phyloP scores from a whole-genome alignment of 2,888 invertebrate species.

The Elgonia sp. region DNA sequence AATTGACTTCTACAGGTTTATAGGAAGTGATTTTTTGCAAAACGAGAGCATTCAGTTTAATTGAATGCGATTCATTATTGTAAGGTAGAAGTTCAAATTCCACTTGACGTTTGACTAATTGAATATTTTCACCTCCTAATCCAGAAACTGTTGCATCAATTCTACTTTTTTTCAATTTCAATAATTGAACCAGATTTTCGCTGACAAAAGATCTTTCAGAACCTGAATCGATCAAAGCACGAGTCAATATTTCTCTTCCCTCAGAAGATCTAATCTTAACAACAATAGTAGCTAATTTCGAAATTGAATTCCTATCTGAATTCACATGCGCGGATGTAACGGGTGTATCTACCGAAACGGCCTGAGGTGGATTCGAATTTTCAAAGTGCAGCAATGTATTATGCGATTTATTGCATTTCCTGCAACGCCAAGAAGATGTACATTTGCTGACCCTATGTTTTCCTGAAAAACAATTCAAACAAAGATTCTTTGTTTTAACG shows the following conservation, averaged over 20 bases:
- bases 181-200: background rate
- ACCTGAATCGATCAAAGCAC: background rate
- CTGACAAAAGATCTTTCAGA: background rate
- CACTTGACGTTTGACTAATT: background rate
- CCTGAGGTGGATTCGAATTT: too few species aligned
- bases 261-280: background rate
- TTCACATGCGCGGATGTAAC: too few species aligned
- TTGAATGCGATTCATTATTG: background rate
- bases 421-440: background rate
- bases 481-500: background rate
- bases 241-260: background rate
- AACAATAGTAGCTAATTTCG: too few species aligned
- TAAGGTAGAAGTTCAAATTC: background rate
- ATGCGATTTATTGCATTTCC: conserved; percentile 1
- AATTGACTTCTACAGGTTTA: background rate
- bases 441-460: background rate
- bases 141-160: background rate
- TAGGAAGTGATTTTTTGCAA: background rate
- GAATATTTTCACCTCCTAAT: background rate
- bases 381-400: background rate
- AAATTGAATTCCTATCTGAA: too few species aligned
- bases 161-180: background rate
- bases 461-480: background rate
- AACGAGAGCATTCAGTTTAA: background rate
- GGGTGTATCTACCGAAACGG: too few species aligned